phyloP scores from a whole-genome alignment of 2,888 invertebrate genomes.

The Drosophila kambysellisi region DNA sequence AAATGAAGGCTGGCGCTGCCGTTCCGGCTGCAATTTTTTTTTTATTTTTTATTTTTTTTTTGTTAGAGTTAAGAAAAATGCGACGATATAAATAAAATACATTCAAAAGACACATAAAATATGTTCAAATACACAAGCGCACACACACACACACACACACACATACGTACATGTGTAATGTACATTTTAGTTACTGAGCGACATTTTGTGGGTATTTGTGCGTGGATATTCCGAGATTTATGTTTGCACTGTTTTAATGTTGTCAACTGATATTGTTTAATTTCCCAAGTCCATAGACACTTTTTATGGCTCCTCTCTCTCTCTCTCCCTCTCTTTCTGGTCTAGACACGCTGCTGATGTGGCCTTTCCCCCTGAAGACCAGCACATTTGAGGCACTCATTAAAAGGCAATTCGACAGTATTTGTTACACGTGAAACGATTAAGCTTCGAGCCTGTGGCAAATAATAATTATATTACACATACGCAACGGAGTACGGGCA shows the following conservation, averaged over 20 bases:
- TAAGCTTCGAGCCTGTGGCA: slow-evolving; percentile 3
- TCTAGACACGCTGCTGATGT: slow-evolving; percentile 12
- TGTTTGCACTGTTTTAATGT: slow-evolving; percentile 59
- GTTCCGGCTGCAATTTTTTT: slow-evolving; percentile 51
- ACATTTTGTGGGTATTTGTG: slow-evolving; percentile 29
- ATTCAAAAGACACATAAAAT: slow-evolving; percentile 69
- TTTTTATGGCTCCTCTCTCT: slow-evolving; percentile 32
- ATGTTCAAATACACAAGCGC: slow-evolving; percentile 53
- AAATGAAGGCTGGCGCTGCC: slow-evolving; percentile 67
- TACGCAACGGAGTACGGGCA: slow-evolving; percentile 49
- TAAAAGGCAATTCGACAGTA: slow-evolving; percentile 65
- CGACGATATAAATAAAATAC: slow-evolving; percentile 71
- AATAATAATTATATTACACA: slow-evolving; percentile 54
- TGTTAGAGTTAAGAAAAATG: slow-evolving; percentile 67
- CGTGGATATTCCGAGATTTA: slow-evolving; percentile 47
- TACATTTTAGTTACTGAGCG: slow-evolving; percentile 20
- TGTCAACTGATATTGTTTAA: slow-evolving; percentile 64
- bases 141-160: slow-evolving; percentile 7
- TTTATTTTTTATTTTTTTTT: slow-evolving; percentile 34
- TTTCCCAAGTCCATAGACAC: slow-evolving; percentile 43
- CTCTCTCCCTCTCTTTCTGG: neutral
- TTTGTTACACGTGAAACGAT: slow-evolving; percentile 39
- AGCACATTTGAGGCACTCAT: slow-evolving; percentile 43
- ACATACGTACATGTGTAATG: slow-evolving; percentile 4
- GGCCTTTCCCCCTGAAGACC: neutral